phyloP scores from a whole-genome alignment of 1,140 invertebrate species.

The Dendroctonus ponderosae region DNA sequence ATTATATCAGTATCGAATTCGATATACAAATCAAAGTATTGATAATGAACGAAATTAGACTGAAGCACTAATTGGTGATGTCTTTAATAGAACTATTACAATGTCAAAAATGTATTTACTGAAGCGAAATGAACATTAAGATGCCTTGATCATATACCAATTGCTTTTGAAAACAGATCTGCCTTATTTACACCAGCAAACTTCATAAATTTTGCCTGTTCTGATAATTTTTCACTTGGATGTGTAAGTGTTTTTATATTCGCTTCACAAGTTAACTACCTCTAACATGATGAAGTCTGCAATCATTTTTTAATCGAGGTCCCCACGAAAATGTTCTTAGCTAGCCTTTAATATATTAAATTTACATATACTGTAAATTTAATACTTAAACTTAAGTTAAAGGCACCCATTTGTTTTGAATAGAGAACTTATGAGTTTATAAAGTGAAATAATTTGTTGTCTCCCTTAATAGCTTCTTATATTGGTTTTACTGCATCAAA shows the following conservation, averaged over 20 bases:
- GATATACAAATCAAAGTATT: background rate
- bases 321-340: slow-evolving; percentile 16
- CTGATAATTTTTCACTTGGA: slow-evolving; percentile 11
- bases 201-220: slow-evolving; percentile 6
- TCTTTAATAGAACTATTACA: background rate
- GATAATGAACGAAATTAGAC: background rate
- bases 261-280: slow-evolving; percentile 31
- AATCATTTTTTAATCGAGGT: slow-evolving; percentile 6
- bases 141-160: slow-evolving; percentile 1
- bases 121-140: background rate
- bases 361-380: background rate
- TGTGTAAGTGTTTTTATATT: slow-evolving; percentile 29
- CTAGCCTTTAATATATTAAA: slow-evolving; percentile 4
- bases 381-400: too few species aligned
- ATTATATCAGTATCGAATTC: background rate
- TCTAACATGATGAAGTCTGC: slow-evolving; percentile 28
- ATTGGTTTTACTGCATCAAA: too few species aligned
- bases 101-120: slow-evolving; percentile 3
- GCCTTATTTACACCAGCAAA: slow-evolving; percentile 7
- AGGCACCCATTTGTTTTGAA: too few species aligned
- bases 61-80: background rate
- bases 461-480: too few species aligned
- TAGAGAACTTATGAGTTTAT: too few species aligned
- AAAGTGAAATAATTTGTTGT: too few species aligned
- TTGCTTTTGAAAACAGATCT: slow-evolving; percentile 21